A percentile compares a stretch with the other conserved stretches of the same genome.
These are phyloP conservation scores for Gisinianus flammeolus DNA, from an alignment of 2,888 invertebrate genomes.

Conservation along the genomic window DNA sequence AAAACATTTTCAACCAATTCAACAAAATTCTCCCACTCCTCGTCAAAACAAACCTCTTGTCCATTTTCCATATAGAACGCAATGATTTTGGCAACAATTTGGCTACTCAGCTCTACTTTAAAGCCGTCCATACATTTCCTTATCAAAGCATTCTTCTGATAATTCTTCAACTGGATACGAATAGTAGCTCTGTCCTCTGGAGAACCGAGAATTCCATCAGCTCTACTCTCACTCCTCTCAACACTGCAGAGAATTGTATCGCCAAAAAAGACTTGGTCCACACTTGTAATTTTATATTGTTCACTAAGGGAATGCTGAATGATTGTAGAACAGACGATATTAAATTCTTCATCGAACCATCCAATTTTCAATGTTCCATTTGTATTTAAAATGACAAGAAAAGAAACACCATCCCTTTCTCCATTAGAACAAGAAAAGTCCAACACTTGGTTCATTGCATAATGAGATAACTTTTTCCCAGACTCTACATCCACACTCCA, in stretches of 20 bases:
- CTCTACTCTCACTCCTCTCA: too few relatives aligned
- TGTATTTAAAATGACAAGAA: conserved; percentile 44
- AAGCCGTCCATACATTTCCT: conserved; percentile 47
- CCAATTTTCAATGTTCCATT: conserved; percentile 48
- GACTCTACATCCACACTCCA: conserved; percentile 49
- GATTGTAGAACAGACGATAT: conserved; percentile 13
- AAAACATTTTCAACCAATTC: conserved; percentile 36
- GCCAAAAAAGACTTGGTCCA: conserved; percentile 25
- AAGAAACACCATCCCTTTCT: conserved; percentile 28
- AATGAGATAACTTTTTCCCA: conserved; percentile 49
- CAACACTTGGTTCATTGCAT: conserved; percentile 46
- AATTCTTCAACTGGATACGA: conserved; percentile 45
- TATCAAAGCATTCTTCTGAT: conserved; percentile 47
- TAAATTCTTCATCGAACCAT: conserved; percentile 49
- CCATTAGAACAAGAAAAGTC: conserved; percentile 51
- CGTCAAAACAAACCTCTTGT: conserved; percentile 19
- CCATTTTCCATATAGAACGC: conserved; percentile 41
- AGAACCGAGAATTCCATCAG: not conserved
- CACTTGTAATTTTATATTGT: not conserved
- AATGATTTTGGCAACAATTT: conserved; percentile 46
- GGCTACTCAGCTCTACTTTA: conserved; percentile 35
- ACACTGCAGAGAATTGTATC: conserved; percentile 26
- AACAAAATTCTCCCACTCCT: conserved; percentile 50
- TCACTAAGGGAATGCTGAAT: conserved; percentile 2
- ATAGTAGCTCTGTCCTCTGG: conserved; percentile 43